Base-by-base conservation (phyloP, 2,113 vertebrate genomes). In the human (Homo sapiens) region DNA sequence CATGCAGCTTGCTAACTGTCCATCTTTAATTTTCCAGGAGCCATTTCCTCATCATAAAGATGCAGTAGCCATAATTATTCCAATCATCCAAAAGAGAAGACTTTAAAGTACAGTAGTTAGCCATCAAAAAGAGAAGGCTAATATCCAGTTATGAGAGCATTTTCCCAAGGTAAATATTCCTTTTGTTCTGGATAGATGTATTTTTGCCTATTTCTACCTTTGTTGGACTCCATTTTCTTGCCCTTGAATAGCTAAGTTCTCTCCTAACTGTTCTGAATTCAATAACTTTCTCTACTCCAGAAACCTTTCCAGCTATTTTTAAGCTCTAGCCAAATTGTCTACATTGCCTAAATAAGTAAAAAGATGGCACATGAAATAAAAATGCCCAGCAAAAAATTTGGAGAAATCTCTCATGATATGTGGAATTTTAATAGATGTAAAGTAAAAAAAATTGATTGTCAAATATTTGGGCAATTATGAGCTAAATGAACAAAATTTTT, bases 111-210 rank as follows among this genome's bases (percentile, higher is more conserved):
- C 2, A 66, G 3, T 88, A 75, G 40, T 70, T 94, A 96, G 8
- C 43, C 95, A 43, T 92, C 38, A 92, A 59, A 89, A 93, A 76
- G 17, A 83, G 27, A 89, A 94, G 17, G 57, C 14, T 43, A 52
- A 68, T 95, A 94, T 90, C 45, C 25, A 94, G 30, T 81, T 90
- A 90, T 20, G 59, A 92, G n/a, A 78, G 38, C 6, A 93, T 96
- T 96, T 96, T 79, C 72, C 79, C 50, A 59, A 10, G 61, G 50
- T 59, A 96, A 96, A 72, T 75, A 52, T 38, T 93, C 45, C 66
- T 88, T 94, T 91, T 43, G 32, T 89, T 96, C 35, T 76, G 43
- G 38, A 18, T 61, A 93, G 75, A 66, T 25, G n/a, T 73, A 89
- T 93, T 93, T 96, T 38, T 30, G 16, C 43, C 45, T 32, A 1